A percentile compares a stretch with the other conserved stretches of the same genome.
These are phyloP conservation scores for Rafetus swinhoei DNA, from an alignment of 2,113 vertebrate genomes.

Conservation along the genomic window DNA sequence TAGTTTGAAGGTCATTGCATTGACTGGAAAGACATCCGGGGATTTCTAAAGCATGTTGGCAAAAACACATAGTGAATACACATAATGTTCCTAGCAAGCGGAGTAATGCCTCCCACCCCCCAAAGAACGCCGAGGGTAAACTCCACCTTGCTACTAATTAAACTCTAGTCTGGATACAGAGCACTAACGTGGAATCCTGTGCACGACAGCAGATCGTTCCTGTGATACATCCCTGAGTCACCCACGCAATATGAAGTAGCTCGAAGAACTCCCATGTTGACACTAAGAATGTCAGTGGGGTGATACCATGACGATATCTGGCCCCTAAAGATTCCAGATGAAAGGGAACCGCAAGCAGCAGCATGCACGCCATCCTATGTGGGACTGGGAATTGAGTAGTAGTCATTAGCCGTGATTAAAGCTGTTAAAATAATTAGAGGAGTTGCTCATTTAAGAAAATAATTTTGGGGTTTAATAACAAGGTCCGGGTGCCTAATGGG, in stretches of 20 bases:
- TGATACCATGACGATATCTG: neutral
- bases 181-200: neutral
- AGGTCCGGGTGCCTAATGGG: neutral
- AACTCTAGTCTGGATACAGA: neutral
- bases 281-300: neutral
- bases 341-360: neutral
- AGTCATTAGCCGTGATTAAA: conserved; percentile 16
- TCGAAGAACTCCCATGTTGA: neutral
- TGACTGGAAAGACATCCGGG: neutral
- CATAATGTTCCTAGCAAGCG: neutral
- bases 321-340: neutral
- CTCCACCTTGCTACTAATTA: neutral
- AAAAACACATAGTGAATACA: neutral
- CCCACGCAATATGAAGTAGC: neutral
- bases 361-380: rapidly evolving
- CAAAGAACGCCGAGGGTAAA: neutral
- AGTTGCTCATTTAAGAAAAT: conserved; percentile 10
- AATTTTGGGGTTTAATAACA: conserved; percentile 46
- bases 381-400: conserved; percentile 22
- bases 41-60: neutral
- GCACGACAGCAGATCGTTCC: neutral
- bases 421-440: conserved; percentile 37
- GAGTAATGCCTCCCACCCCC: neutral
- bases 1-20: neutral
- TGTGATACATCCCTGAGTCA: neutral